These are phyloP conservation scores for Sebastolobus alascanus DNA, from an alignment of 2,797 vertebrate species.

Conservation along the genomic window DNA sequence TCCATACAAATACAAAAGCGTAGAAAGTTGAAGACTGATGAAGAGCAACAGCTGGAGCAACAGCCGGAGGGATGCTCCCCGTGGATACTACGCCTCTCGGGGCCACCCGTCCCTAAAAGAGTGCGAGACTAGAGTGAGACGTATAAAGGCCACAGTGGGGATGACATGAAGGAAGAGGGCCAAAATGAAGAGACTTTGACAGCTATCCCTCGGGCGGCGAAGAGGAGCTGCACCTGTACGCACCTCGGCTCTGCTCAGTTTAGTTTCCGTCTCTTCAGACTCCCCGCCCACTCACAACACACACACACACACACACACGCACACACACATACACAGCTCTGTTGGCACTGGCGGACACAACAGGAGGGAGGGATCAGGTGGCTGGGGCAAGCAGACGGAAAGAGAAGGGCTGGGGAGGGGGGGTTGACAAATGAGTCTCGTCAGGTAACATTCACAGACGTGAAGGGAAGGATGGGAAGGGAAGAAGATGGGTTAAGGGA, in stretches of 20 bases:
- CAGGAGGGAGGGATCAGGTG: conserved; percentile 78
- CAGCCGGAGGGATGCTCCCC: conserved; percentile 58
- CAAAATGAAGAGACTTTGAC: conserved; percentile 64
- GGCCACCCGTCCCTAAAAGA: conserved; percentile 49
- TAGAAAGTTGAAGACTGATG: conserved; percentile 43
- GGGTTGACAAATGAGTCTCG: conserved; percentile 81
- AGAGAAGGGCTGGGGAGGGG: conserved; percentile 44
- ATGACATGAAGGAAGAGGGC: conserved; percentile 40
- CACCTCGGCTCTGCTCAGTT: conserved; percentile 62
- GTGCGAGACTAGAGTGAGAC: conserved; percentile 49
- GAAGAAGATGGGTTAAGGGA: conserved; percentile 43
- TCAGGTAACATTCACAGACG: conserved; percentile 80
- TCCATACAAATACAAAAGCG: conserved; percentile 44
- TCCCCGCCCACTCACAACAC: conserved; percentile 34
- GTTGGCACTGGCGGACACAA: conserved; percentile 56
- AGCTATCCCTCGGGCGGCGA: conserved; percentile 60
- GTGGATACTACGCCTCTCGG: conserved; percentile 34
- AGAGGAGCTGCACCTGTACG: conserved; percentile 73
- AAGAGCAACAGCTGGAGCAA: conserved; percentile 72
- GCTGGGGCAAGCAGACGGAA: conserved; percentile 59
- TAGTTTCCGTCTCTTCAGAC: conserved; percentile 56
- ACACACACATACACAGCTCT: conserved; percentile 37
- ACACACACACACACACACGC: conserved; percentile 36
- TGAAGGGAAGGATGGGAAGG: conserved; percentile 56
- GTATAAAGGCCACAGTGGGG: conserved; percentile 48